Evolutionary conservation across 2,113 vertebrate species (phyloP).

Genomic region (Nothoprocta pentlandii): DNA sequence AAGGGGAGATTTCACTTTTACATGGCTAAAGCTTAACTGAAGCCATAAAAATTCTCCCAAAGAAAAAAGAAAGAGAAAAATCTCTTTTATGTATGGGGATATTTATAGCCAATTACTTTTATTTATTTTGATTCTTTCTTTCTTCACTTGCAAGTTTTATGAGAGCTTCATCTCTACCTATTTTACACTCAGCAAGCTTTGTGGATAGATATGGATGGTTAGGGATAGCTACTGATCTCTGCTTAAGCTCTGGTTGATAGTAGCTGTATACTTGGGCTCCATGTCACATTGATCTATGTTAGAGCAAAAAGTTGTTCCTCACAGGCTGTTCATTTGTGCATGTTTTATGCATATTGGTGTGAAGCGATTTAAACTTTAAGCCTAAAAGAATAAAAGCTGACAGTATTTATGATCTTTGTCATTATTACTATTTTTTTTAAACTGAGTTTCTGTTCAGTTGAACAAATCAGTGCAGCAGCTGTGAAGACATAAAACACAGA

Average conservation of each 20-base stretch:
- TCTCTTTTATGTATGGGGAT: slow-evolving; percentile 2
- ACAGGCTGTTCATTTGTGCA: not conserved
- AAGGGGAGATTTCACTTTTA: slow-evolving; percentile 22
- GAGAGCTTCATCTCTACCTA: not conserved
- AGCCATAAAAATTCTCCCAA: not conserved
- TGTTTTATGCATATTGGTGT: not conserved
- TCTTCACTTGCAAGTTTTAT: slow-evolving; percentile 13
- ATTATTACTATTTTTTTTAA: not conserved
- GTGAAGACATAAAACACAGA: not conserved
- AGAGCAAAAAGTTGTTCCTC: not conserved
- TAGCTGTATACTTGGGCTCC: not conserved
- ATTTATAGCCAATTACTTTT: slow-evolving; percentile 55
- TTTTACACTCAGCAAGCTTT: slow-evolving; percentile 44
- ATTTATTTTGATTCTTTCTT: slow-evolving; percentile 12
- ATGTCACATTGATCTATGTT: not conserved
- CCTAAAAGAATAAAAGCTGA: not conserved
- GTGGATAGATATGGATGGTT: slow-evolving; percentile 37
- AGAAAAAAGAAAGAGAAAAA: not conserved
- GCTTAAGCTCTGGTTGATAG: not conserved
- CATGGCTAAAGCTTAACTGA: not conserved
- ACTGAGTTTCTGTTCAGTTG: not conserved
- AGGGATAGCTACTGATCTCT: slow-evolving; percentile 32
- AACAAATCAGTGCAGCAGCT: not conserved
- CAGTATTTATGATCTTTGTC: not conserved
- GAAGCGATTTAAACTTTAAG: not conserved